Evolutionary conservation across 2,888 invertebrate species (phyloP), one percentile per base, ranked within the genome.

Genomic region (Teleiodes luculella): DNA sequence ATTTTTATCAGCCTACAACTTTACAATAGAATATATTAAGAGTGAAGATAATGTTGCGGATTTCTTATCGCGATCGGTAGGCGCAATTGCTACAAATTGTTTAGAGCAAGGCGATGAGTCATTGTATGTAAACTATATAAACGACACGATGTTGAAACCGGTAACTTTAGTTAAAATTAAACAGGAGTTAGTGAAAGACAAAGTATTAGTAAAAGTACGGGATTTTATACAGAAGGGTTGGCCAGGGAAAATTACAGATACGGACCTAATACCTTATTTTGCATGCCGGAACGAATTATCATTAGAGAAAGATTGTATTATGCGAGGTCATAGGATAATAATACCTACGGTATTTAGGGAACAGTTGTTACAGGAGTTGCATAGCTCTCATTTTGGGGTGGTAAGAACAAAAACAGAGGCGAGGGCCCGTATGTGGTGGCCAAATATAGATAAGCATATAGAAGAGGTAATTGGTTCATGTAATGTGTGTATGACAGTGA

Each of bases 391-490:
- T 45, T 57, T 57, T 11, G 57, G 57, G 2, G 39, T 54, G n/a
- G 46, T 54, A 1, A 56, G 56, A 52, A 54, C 52, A 45, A 58
- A 58, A 20, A 54, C 54, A 18, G 52, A 52, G 30, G 54, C 52
- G 2, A 41, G 56, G 1, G 30, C 18, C 3, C 45, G 54, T 5
- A 35, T 58, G 0, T 58, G 58, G 56, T 58, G 24, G 24, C 24
- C 24, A 24, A 24, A 24, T 24, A 24, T 24, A 4, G 24, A 24
- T 6, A 24, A 6, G 6, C 24, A 24, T 24, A 24, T 24, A 24
- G 24, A 24, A 6, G 24, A 24, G 6, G 24, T 24, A 4, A 24
- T 24, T 24, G 24, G 24, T 24, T 24, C 24, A 24, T 24, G 24
- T 24, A 6, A 24, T 24, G 24, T 24, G 3, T 24, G 24, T 6